Evolutionary conservation across 2,113 vertebrate genomes (phyloP).

Genomic region (Rhinoderma darwinii): DNA sequence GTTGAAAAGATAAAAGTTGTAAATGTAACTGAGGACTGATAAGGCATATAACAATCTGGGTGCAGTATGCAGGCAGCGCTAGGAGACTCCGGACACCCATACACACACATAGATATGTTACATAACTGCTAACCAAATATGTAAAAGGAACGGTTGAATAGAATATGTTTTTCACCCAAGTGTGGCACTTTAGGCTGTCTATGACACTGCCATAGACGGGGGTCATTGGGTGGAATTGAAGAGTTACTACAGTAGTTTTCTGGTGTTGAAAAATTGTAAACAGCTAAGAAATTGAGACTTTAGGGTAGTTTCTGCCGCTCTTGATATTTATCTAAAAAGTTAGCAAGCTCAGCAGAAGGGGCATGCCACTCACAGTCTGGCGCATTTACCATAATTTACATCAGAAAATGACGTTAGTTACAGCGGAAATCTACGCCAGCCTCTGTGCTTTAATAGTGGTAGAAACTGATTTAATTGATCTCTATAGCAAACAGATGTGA

Average conservation of each 20-base stretch:
- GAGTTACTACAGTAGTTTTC: no score
- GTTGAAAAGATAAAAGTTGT: constrained; percentile 15
- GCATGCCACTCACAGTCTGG: no score
- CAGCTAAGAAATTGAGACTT: no score
- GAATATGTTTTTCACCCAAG: background rate
- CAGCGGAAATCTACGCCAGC: no score
- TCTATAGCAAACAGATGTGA: constrained; percentile 6
- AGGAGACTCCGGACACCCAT: background rate
- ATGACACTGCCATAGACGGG: background rate
- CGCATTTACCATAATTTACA: no score
- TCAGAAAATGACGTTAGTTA: no score
- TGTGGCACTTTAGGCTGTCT: background rate
- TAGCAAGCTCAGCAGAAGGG: no score
- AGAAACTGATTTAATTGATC: background rate
- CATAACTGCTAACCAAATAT: background rate
- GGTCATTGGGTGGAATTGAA: no score
- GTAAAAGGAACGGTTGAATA: background rate
- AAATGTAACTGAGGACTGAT: background rate
- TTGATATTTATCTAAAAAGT: no score
- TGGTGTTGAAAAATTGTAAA: no score
- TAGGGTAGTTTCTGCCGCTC: no score
- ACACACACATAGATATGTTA: background rate
- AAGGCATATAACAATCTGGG: background rate
- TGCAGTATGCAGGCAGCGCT: background rate
- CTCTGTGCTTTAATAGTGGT: background rate